Evolutionary conservation across 2,113 vertebrate genomes (phyloP), one percentile per base, ranked within the genome.

Genomic region (Etia nguti): DNA sequence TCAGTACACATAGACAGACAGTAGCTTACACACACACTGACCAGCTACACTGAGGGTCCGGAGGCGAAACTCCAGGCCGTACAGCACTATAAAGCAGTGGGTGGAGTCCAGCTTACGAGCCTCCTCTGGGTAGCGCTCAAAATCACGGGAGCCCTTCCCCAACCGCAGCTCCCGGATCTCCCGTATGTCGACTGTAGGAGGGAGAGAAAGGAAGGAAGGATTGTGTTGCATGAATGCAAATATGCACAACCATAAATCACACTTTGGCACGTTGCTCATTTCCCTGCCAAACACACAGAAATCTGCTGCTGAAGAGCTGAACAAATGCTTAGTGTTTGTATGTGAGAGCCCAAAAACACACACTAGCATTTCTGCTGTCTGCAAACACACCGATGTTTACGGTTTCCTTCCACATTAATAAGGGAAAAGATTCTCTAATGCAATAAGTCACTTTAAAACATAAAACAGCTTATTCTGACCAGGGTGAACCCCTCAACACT

Each of bases 61-160:
- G 31, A 98, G 96, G 90, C 97, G 95, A 94, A 98, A 98, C 91
- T 98, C 97, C 70, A 94, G 94, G 20, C 97, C 97, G 0, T 97
- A 97, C n/a, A 98, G 94, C 81, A 98, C 95, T 91, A 98, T 97
- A 92, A 98, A 98, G 94, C 97, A 98, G 93, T 97, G 96, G 70
- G 93, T 77, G 41, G 95, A 80, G 92, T 98, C 97, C 79, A 97
- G 87, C 73, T 97, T 97, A 26, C 97, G 96, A 55, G 97, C 96
- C 0, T 98, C 97, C 93, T 98, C 97, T 0, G 97, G 97, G 65
- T 97, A 98, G 15, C 97, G 97, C 92, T 98, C 97, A 9, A 98
- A 98, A 90, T 98, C 97, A 57, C 97, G 94, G 2, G 97, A 97
- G 86, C 96, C 96, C 93, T 97, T 98, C 36, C 97, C 97, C 82